Conservation (phyloP, 2,888 invertebrate species). For the Ellobium chinense region DNA sequence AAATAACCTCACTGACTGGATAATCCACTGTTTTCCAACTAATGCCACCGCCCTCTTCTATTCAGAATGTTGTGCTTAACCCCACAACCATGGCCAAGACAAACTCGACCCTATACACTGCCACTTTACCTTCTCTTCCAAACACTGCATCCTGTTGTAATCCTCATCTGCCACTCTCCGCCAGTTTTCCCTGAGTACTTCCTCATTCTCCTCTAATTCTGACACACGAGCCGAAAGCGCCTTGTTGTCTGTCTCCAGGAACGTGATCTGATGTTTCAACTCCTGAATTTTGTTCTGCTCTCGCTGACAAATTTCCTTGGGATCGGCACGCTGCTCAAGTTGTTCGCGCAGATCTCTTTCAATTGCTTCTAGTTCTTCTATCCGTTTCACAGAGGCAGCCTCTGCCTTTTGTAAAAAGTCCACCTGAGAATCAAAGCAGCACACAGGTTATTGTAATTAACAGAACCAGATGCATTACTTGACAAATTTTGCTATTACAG, state of each 20-base stretch:
- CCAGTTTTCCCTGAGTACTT: constrained; percentile 70
- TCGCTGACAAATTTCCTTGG: constrained; percentile 11
- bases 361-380: constrained; percentile 64
- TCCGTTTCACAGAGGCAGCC: constrained; percentile 59
- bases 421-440: constrained; percentile 57
- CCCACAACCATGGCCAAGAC: too few relatives aligned
- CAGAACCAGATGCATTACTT: too few relatives aligned
- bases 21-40: neutral
- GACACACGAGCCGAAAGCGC: constrained; percentile 60
- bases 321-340: constrained; percentile 38
- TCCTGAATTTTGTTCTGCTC: constrained; percentile 58
- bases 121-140: constrained; percentile 68
- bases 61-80: too few relatives aligned
- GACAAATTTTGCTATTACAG: too few relatives aligned
- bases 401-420: constrained; percentile 68
- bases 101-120: too few relatives aligned
- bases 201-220: constrained; percentile 71
- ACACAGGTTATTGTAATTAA: too few relatives aligned
- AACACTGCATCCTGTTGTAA: constrained; percentile 61
- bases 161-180: constrained; percentile 70
- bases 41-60: neutral
- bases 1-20: neutral
- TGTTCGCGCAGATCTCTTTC: constrained; percentile 65
- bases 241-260: constrained; percentile 61
- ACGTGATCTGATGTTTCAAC: constrained; percentile 61